A percentile compares a stretch with the other conserved stretches of the same genome.
Evolutionary conservation across 2,113 vertebrate species (phyloP).

Genomic region (Colaptes auratus): DNA sequence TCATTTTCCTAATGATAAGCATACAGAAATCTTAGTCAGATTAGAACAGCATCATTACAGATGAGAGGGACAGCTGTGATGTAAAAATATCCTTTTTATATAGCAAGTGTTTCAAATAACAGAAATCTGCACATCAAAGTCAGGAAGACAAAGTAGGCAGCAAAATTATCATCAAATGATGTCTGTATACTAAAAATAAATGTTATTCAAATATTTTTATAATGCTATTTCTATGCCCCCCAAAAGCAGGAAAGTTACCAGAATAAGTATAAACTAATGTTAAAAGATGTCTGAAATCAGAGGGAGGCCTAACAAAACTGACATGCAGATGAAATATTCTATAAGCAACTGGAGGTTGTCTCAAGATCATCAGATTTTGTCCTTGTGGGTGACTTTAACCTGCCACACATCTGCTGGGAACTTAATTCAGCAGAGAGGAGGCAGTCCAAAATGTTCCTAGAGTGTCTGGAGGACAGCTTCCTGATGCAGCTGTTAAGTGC

Average conservation of each 20-base stretch:
- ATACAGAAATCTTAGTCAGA: background rate
- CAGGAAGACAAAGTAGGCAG: background rate
- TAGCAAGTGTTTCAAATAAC: slow-evolving; percentile 10
- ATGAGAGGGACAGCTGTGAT: background rate
- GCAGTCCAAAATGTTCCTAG: too few relatives aligned
- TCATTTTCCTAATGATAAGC: background rate
- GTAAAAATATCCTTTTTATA: slow-evolving; percentile 3
- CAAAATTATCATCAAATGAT: background rate
- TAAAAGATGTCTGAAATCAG: background rate
- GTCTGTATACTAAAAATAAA: background rate
- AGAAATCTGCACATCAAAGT: slow-evolving; percentile 10
- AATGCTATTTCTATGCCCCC: background rate
- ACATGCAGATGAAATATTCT: too few relatives aligned
- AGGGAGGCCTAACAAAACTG: too few relatives aligned
- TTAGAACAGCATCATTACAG: background rate
- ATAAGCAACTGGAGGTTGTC: too few relatives aligned
- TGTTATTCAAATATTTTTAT: background rate
- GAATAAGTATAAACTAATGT: background rate
- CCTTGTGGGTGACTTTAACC: too few relatives aligned
- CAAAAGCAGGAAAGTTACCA: background rate
- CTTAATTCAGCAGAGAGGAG: too few relatives aligned
- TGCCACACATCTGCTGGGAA: too few relatives aligned
- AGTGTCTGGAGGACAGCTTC: too few relatives aligned
- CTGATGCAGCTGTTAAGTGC: too few relatives aligned
- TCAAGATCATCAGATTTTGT: too few relatives aligned